These are phyloP conservation scores for Illadopsis cleaveri DNA, from an alignment of 2,113 vertebrate species.

Conservation along the genomic window DNA sequence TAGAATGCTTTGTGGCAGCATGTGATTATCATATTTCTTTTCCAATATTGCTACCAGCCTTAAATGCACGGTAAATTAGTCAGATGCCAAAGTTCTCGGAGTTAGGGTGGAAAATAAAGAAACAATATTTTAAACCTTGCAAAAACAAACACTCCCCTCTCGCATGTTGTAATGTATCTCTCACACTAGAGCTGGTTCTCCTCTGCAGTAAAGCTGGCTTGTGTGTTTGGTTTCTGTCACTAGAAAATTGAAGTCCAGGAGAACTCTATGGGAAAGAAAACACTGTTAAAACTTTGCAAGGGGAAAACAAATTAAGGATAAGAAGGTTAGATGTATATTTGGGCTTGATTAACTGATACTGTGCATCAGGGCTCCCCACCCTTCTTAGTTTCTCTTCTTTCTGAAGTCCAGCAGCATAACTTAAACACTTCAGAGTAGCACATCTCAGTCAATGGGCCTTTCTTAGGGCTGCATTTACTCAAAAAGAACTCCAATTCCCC, in stretches of 20 bases:
- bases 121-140: conserved; percentile 72
- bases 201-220: neutral
- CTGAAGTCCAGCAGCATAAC: neutral
- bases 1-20: conserved; percentile 88
- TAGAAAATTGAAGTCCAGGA: conserved; percentile 52
- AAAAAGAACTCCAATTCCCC: neutral
- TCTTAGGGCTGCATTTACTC: conserved; percentile 12
- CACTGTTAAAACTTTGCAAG: neutral
- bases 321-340: conserved; percentile 20
- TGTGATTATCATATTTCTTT: conserved; percentile 90
- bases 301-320: conserved; percentile 49
- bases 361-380: neutral
- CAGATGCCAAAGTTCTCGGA: conserved; percentile 75
- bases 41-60: conserved; percentile 82
- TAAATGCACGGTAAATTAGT: conserved; percentile 76
- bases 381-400: conserved; percentile 19
- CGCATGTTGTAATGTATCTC: conserved; percentile 40
- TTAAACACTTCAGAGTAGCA: neutral
- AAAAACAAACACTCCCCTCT: conserved; percentile 74
- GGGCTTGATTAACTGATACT: conserved; percentile 16
- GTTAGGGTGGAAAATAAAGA: conserved; percentile 70
- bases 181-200: neutral
- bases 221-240: conserved; percentile 61
- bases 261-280: conserved; percentile 50
- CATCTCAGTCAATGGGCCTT: neutral